Base-by-base conservation (phyloP, 1,140 invertebrate genomes). In the Macrotrachela quadricornifera region DNA sequence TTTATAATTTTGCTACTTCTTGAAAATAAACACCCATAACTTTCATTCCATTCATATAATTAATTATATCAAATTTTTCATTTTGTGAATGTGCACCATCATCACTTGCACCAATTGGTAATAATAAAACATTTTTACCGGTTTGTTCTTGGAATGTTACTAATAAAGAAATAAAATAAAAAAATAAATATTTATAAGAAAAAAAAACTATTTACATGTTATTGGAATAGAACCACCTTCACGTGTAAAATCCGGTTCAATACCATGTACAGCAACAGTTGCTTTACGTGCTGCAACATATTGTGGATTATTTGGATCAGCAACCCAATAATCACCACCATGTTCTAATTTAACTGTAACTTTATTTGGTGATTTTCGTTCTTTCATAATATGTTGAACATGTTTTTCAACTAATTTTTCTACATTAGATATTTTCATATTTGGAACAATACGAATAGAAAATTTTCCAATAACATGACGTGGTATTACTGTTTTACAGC, bases 21-120 rank as follows among this genome's bases (percentile, higher is more conserved):
- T 53, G 51, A 38, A 53, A 48, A 18, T 53, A 53, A 15, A 44
- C 46, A 10, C 51, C 51, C 13, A 53, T 30, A 2, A 45, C 14
- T 45, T 16, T 16, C 14, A 91, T 85, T 56, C 88, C 88, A 71
- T 87, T 78, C 59, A 94, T 87, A 62, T 92, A 95, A 71, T 94
- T 95, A 49, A 74, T 73, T 51, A 82, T 72, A 72, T 92, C 80
- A 58, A 95, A 76, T 69, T 96, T 96, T 69, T 96, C 91, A 73
- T 95, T 95, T 70, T 95, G 91, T 1, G 87, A 91, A 74, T 97
- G 91, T 54, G 90, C 88, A 56, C 90, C 90, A 73, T 96, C 91
- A 69, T 95, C 90, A 54, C 79, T 80, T 57, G 80, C 78, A 47
- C 91, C 91, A 46, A 76, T 69, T 6, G 88, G 88, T 48, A 96